Base-by-base conservation (phyloP, 2,888 invertebrate species). In the Acheta domesticus region DNA sequence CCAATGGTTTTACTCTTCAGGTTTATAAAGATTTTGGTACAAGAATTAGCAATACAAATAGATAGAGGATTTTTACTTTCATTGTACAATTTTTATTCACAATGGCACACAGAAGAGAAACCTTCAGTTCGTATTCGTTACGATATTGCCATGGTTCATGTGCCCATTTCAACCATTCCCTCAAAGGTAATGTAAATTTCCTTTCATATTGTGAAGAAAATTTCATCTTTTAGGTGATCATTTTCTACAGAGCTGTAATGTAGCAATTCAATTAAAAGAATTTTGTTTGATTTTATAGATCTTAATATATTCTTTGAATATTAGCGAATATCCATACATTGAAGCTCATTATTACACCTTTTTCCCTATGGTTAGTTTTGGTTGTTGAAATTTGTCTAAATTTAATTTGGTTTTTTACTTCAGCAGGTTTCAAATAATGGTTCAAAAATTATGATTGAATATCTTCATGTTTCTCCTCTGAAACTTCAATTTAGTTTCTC, bases 61-160 rank as follows among this genome's bases (percentile, higher is more conserved):
- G 94, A 94, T 85, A 90, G 92, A 83, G 93, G 92, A 76, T 91
- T 94, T 83, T 90, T 82, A 87, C 89, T 87, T 78, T 90, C 92
- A 74, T 86, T 93, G 12, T 90, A 90, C 81, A 90, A 92, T 85
- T 88, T 93, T 49, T 85, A 92, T 77, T 89, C 91, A 79, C 89
- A 89, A 83, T 90, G 91, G 87, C 89, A 90, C 83, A 86, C 88
- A 49, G 89, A 90, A 81, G 90, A 91, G 82, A 89, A 89, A 81
- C 90, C 91, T 11, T 89, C 91, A 48, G 88, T 89, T 0, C 89
- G 89, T 79, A 85, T 91, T n/a, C 85, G 90, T 77, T 88, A 89
- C 14, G 91, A 91, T 81, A 85, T 91, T 78, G 89, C 90, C 4
- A 84, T 89, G 23, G 89, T 92, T 0, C 91, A 91, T 82, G 89